Conservation (phyloP, 2,797 vertebrate genomes). For the Meda fulgida region DNA sequence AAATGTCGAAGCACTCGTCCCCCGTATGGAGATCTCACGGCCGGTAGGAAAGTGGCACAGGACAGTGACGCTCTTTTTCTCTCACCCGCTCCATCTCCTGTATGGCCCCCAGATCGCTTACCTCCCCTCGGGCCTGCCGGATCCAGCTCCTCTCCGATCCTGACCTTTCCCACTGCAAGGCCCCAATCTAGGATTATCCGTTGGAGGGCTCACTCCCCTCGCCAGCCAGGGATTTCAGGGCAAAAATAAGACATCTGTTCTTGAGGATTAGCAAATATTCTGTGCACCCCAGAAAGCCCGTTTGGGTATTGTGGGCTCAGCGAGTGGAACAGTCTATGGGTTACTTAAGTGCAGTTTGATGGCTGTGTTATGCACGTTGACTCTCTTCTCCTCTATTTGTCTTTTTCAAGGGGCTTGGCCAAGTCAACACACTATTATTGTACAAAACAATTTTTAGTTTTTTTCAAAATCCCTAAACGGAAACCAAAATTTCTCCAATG, state of each 20-base stretch:
- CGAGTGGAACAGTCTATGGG: slow-evolving; percentile 44
- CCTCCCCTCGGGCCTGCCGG: slow-evolving; percentile 37
- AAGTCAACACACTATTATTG: slow-evolving; percentile 1
- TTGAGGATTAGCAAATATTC: slow-evolving; percentile 65
- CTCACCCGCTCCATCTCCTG: slow-evolving; percentile 56
- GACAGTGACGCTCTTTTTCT: slow-evolving; percentile 46
- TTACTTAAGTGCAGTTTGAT: slow-evolving; percentile 47
- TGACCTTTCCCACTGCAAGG: slow-evolving; percentile 64
- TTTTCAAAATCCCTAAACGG: neutral
- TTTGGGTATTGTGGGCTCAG: slow-evolving; percentile 52
- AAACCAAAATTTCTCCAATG: neutral
- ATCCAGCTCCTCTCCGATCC: slow-evolving; percentile 44
- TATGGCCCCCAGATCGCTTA: slow-evolving; percentile 67
- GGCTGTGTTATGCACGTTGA: slow-evolving; percentile 26
- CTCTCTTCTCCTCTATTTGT: neutral
- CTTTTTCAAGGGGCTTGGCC: neutral
- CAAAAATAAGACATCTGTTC: slow-evolving; percentile 67
- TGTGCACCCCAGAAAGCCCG: slow-evolving; percentile 45
- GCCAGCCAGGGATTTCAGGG: slow-evolving; percentile 56
- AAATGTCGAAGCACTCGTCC: slow-evolving; percentile 56
- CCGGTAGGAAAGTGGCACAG: slow-evolving; percentile 45
- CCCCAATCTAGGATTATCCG: slow-evolving; percentile 54
- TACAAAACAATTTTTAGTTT: neutral
- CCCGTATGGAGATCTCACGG: slow-evolving; percentile 56
- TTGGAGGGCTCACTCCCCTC: slow-evolving; percentile 40